Conservation (phyloP, 1,140 invertebrate species). For the Cryptotermes secundus region DNA sequence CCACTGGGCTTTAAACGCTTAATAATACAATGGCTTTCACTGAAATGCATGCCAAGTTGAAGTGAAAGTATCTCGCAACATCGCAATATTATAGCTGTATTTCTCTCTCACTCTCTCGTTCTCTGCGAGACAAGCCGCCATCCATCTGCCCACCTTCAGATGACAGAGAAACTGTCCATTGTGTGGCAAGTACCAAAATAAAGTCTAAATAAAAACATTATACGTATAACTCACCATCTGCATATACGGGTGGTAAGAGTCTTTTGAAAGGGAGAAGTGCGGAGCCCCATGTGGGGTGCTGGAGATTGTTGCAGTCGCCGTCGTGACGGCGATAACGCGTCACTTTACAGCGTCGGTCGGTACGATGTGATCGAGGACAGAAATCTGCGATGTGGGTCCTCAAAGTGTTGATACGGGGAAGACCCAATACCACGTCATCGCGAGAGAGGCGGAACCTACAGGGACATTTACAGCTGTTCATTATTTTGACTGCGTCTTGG, state of each 20-base stretch:
- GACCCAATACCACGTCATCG: slow-evolving; percentile 7
- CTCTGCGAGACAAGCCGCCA: no score
- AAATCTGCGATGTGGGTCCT: slow-evolving; percentile 23
- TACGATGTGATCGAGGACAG: slow-evolving; percentile 21
- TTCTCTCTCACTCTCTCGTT: no score
- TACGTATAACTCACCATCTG: slow-evolving; percentile 54
- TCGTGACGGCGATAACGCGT: slow-evolving; percentile 62
- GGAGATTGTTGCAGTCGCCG: slow-evolving; percentile 73
- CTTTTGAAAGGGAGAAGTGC: slow-evolving; percentile 42
- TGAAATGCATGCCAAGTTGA: no score
- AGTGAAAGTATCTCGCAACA: no score
- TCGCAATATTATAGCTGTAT: no score
- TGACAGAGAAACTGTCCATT: no score
- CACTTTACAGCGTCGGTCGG: slow-evolving; percentile 14
- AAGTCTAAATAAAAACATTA: no score
- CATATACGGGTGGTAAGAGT: slow-evolving; percentile 63
- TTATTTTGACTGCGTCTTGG: neutral
- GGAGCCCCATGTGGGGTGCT: slow-evolving; percentile 54
- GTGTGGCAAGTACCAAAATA: no score
- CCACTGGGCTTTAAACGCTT: no score
- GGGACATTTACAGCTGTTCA: neutral
- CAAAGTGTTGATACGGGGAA: slow-evolving; percentile 28
- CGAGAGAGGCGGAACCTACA: slow-evolving; percentile 30
- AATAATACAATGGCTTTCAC: no score
- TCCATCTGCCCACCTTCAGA: no score